Evolutionary conservation across 2,113 vertebrate species (phyloP).

Genomic region (Oreotrochilus melanogaster): DNA sequence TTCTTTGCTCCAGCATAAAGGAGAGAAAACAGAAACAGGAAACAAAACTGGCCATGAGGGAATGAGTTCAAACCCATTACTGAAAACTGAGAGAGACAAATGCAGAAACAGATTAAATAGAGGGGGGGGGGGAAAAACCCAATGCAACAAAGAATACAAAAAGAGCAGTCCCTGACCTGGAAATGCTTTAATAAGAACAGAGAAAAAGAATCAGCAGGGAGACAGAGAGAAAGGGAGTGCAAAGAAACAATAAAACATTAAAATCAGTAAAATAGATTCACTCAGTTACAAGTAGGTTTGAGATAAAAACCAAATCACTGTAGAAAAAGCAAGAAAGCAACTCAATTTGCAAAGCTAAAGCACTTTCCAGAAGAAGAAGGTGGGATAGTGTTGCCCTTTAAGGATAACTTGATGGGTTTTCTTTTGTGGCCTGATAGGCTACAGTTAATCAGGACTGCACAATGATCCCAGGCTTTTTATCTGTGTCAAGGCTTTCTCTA

Average conservation of each 20-base stretch:
- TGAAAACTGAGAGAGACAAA: not conserved
- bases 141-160: not conserved
- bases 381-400: not conserved
- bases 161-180: not conserved
- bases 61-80: not conserved
- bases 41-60: not conserved
- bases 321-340: not conserved
- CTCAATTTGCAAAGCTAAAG: not conserved
- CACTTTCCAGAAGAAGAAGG: not conserved
- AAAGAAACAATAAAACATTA: not conserved
- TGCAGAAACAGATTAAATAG: not conserved
- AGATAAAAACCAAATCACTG: not conserved
- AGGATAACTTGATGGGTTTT: not conserved
- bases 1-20: not conserved
- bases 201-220: not conserved
- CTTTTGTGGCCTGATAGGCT: not conserved
- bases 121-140: accelerated
- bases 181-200: not conserved
- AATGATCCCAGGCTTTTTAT: not conserved
- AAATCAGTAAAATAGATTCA: not conserved
- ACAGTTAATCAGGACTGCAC: not conserved
- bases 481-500: not conserved
- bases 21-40: not conserved
- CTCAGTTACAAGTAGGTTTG: not conserved
- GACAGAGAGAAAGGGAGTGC: not conserved